Conservation (phyloP, 2,113 vertebrate genomes). For the Osmerus eperlanus region DNA sequence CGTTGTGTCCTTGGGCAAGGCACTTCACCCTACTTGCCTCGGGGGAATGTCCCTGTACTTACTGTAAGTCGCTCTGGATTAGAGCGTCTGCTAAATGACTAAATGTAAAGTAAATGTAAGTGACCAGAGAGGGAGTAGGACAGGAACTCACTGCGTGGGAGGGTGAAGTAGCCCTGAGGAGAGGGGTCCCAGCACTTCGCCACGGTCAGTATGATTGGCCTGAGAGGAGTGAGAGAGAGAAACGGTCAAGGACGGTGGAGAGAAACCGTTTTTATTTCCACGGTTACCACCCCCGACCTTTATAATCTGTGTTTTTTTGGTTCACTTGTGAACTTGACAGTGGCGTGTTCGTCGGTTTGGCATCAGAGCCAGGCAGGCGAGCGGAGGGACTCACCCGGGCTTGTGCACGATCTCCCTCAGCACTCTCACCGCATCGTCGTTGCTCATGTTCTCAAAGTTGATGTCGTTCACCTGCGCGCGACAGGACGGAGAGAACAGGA, state of each 20-base stretch:
- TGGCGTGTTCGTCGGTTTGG: neutral
- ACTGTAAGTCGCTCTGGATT: too few relatives aligned
- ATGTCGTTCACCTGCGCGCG: constrained; percentile 82
- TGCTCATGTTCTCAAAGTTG: constrained; percentile 93
- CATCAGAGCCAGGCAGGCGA: neutral
- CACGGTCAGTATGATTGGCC: constrained; percentile 87
- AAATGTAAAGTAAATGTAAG: neutral
- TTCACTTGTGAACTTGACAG: neutral
- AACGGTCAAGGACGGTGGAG: neutral
- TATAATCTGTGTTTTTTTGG: too few relatives aligned
- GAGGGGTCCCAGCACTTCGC: constrained; percentile 91
- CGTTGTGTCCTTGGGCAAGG: too few relatives aligned
- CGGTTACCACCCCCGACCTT: too few relatives aligned
- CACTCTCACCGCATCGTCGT: constrained; percentile 85
- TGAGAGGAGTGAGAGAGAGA: constrained; percentile 45
- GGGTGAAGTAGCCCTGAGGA: constrained; percentile 87
- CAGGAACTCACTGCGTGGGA: constrained; percentile 80
- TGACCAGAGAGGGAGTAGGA: neutral
- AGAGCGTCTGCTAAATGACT: too few relatives aligned
- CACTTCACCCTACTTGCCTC: too few relatives aligned
- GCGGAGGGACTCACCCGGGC: constrained; percentile 73
- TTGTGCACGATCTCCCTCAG: constrained; percentile 89
- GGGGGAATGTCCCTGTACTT: too few relatives aligned
- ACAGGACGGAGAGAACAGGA: neutral
- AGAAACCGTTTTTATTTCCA: too few relatives aligned